A percentile compares a stretch with the other conserved stretches of the same genome.
These are phyloP conservation scores for Chrysomela aeneicollis DNA, from an alignment of 2,888 invertebrate genomes.

Conservation along the genomic window DNA sequence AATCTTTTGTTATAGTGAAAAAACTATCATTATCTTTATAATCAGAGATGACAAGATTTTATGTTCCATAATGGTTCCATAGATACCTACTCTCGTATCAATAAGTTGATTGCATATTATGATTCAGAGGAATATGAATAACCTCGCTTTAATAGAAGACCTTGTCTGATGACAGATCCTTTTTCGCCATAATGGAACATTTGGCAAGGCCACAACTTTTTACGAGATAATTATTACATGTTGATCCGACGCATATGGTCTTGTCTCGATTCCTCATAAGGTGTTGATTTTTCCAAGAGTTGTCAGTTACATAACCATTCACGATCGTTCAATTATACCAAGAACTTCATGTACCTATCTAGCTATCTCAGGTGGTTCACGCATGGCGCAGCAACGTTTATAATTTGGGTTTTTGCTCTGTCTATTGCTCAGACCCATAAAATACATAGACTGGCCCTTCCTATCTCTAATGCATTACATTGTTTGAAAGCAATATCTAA, in stretches of 20 bases:
- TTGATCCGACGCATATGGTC: constrained; percentile 13
- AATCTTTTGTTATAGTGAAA: too few species aligned
- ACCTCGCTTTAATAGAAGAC: neutral
- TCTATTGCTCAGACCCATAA: too few species aligned
- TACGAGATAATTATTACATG: constrained; percentile 13
- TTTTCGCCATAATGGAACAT: constrained; percentile 3
- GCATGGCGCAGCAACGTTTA: neutral
- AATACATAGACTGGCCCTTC: too few species aligned
- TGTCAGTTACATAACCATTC: constrained; percentile 14
- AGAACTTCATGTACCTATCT: constrained; percentile 2
- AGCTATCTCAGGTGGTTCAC: neutral
- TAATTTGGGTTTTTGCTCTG: neutral
- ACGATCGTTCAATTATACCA: constrained; percentile 3
- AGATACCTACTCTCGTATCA: too few species aligned
- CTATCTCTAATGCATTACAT: too few species aligned
- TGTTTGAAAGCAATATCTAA: too few species aligned
- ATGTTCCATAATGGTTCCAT: too few species aligned
- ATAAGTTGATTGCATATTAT: neutral
- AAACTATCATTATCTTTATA: too few species aligned
- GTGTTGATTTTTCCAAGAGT: constrained; percentile 17
- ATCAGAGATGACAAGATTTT: too few species aligned
- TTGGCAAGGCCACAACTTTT: constrained; percentile 18
- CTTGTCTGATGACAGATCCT: neutral
- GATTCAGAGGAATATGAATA: neutral
- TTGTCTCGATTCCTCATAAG: constrained; percentile 15